Base-by-base conservation (phyloP, 35 echinoderm and acorn worm genomes). In the Apostichopus parvimensis region DNA sequence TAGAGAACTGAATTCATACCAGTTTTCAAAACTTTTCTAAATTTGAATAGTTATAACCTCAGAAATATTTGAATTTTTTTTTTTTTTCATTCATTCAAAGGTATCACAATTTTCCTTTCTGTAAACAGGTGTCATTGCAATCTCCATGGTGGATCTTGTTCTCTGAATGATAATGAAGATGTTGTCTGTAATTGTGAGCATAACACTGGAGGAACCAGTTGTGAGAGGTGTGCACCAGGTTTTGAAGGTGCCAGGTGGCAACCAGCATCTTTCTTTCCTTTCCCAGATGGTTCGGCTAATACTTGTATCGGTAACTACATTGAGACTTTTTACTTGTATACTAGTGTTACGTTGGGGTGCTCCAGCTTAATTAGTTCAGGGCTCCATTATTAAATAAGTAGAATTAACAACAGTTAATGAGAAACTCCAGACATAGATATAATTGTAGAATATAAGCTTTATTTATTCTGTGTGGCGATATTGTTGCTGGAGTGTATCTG, bases 111-210 rank as follows among this genome's bases (percentile, higher is more conserved):
- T 66, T 22, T 87, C 24, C 56, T 66, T 73, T 91, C n/a, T 20
- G 21, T 87, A 26, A 77, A 34, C 87, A 96, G 95, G 57, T 96
- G 95, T 90, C 57, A 96, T 15, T 96, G 95, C 68, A 96, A 96
- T 78, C 90, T 92, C 2, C 95, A 96, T 77, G 95, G 95, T 70
- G 77, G 61, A 13, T 86, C 85, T 68, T 96, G 95, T 83, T 24
- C 9, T 77, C 8, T 95, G 11, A 70, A 87, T 54, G 21, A 79
- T 77, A 45, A 23, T 1, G 80, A 88, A 4, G 11, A 17, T 0
- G 86, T 92, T 87, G 76, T 92, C 21, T 96, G 95, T 78, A 80
- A 82, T 61, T 96, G 95, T 66, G 4, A 26, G 5, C 95, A 96
- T 78, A 13, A 94, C n/a, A 96, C 95, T 25, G 93, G 85, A 23